Base-by-base conservation (phyloP, 2,888 invertebrate genomes). In the Rhagophthalmus giganteus region DNA sequence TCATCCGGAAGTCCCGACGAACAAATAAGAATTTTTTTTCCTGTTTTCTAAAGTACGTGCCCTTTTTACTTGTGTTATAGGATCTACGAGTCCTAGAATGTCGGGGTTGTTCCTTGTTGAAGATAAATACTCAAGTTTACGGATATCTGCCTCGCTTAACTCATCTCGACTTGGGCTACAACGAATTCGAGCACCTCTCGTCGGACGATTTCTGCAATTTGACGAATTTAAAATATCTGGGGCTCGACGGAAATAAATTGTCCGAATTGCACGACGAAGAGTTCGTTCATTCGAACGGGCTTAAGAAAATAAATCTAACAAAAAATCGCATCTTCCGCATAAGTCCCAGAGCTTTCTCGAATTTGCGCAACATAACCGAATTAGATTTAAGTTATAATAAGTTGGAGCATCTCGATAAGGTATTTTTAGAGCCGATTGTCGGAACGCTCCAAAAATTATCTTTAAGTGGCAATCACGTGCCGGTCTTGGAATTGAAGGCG, bases 341-440 rank as follows among this genome's bases (percentile, higher is more conserved):
- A 58, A 84, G 85, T 48, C 79, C 81, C 8, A 80, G 79, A 47
- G 84, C 89, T n/a, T 87, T 91, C 68, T 76, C 78, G 57, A 87
- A 88, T 74, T 76, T 87, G 57, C 80, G 83, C 40, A 80, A 83
- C 54, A 78, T 90, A 47, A 78, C 78, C 52, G 82, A 84, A 60
- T 74, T 91, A 48, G 87, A 90, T 72, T 77, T 91, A 58, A 83
- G 87, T 58, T 83, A 85, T 69, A 90, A 90, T 70, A 85, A 85
- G 70, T 78, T 88, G 57, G 82, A 83, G 57, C 75, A 80, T 30
- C 77, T 87, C 51, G 83, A 85, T 64, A 72, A 78, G 15, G 75
- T 77, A 57, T 78, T 81, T 0, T 79, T 84, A 57, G 73, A 77
- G 11, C 79, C 82, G 0, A 70, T 83, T 2, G 78, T 81, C 5